A percentile compares a stretch with the other conserved stretches of the same genome.
Evolutionary conservation across 2,888 invertebrate species (phyloP).

Genomic region (Scelioninae gen. 1): DNA sequence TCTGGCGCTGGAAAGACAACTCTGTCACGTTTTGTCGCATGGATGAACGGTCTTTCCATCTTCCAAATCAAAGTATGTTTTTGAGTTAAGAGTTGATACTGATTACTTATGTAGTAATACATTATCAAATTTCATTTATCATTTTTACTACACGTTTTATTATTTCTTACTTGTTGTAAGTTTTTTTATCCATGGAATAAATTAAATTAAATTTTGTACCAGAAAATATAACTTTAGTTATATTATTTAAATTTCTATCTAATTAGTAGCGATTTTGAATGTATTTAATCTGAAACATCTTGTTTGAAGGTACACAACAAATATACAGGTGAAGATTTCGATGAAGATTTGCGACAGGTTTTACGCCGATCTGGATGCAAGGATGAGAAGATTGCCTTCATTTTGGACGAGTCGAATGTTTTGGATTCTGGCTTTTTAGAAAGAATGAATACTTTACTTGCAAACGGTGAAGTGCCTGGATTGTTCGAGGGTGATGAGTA

Average conservation of each 20-base stretch:
- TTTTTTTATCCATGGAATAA: too few relatives aligned
- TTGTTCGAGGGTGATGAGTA: slow-evolving; percentile 98
- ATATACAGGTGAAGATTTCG: slow-evolving; percentile 99
- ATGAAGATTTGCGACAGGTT: slow-evolving; percentile 97
- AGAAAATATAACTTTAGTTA: too few relatives aligned
- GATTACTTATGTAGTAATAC: too few relatives aligned
- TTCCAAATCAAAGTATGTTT: slow-evolving; percentile 96
- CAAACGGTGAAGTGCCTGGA: slow-evolving; percentile 99
- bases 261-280: background rate
- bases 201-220: too few relatives aligned
- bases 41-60: slow-evolving; percentile 99
- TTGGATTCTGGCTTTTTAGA: slow-evolving; percentile 99
- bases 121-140: too few relatives aligned
- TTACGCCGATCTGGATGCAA: slow-evolving; percentile 94
- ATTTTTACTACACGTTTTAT: too few relatives aligned
- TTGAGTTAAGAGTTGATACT: background rate
- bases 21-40: slow-evolving; percentile 98
- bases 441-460: slow-evolving; percentile 98
- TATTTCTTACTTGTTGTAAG: too few relatives aligned
- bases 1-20: slow-evolving; percentile 99
- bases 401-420: slow-evolving; percentile 99
- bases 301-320: slow-evolving; percentile 94
- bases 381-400: slow-evolving; percentile 99
- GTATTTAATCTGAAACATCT: background rate
- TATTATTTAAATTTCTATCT: background rate